Conservation (phyloP, 1,140 invertebrate species). For the Cecropterus lyciades region DNA sequence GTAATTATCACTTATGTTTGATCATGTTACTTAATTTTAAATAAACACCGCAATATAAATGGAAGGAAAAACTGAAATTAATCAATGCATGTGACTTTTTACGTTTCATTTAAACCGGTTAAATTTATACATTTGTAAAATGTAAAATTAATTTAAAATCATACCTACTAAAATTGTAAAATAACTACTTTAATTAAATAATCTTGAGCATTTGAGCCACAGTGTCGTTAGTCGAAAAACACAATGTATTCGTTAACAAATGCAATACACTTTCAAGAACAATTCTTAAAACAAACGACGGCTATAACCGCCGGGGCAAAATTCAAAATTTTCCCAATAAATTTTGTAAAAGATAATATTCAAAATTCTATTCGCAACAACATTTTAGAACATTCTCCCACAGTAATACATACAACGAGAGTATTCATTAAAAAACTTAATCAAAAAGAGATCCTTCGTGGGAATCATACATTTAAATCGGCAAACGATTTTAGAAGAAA, state of each 20-base stretch:
- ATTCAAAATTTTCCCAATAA: constrained; percentile 73
- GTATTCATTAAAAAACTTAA: constrained; percentile 65
- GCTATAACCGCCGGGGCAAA: constrained; percentile 55
- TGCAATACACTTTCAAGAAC: constrained; percentile 34
- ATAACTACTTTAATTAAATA: not conserved
- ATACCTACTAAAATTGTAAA: not conserved
- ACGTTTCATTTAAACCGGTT: too few species aligned
- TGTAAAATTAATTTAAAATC: not conserved
- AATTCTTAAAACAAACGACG: constrained; percentile 34
- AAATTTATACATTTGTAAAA: not conserved
- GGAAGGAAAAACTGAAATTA: too few species aligned
- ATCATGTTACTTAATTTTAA: constrained; percentile 8
- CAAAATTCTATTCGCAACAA: constrained; percentile 41
- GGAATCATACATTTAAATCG: constrained; percentile 63
- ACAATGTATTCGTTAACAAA: constrained; percentile 28
- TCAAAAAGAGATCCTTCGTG: constrained; percentile 73
- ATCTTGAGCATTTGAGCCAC: constrained; percentile 14
- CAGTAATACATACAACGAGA: constrained; percentile 44
- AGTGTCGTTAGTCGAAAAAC: constrained; percentile 30
- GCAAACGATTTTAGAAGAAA: constrained; percentile 49
- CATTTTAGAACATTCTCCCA: constrained; percentile 11
- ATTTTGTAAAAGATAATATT: constrained; percentile 50
- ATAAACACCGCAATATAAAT: constrained; percentile 4
- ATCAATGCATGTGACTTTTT: too few species aligned
- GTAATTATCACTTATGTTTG: not conserved